These are phyloP conservation scores for Chrysolina oricalcia DNA, from an alignment of 2,888 invertebrate genomes.

Conservation along the genomic window DNA sequence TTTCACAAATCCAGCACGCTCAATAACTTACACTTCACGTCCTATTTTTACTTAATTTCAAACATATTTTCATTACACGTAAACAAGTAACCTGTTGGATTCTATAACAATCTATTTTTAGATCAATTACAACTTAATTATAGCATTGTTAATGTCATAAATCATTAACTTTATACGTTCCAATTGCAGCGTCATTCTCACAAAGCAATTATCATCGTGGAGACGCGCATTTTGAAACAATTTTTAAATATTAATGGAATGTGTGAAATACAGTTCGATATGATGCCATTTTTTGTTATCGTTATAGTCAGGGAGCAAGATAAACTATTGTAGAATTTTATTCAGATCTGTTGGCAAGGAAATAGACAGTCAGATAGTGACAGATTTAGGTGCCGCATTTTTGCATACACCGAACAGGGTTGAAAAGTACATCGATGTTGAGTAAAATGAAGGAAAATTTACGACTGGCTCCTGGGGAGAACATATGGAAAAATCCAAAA, in stretches of 20 bases:
- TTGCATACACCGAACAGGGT: too few relatives aligned
- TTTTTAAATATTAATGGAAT: not conserved
- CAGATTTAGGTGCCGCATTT: too few relatives aligned
- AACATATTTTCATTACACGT: slow-evolving; percentile 10
- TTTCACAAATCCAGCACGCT: too few relatives aligned
- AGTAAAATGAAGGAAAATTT: too few relatives aligned
- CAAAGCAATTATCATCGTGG: not conserved
- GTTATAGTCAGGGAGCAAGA: not conserved
- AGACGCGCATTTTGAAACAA: slow-evolving; percentile 5
- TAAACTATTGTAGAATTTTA: not conserved
- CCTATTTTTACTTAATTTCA: slow-evolving; percentile 6
- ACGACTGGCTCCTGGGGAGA: too few relatives aligned
- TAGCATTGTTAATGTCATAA: slow-evolving; percentile 13
- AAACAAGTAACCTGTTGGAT: slow-evolving; percentile 21
- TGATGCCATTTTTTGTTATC: not conserved
- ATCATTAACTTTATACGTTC: slow-evolving; percentile 5
- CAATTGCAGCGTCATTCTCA: not conserved
- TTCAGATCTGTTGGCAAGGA: too few relatives aligned
- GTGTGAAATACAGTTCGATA: slow-evolving; percentile 1
- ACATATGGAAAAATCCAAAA: too few relatives aligned
- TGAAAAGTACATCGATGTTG: too few relatives aligned
- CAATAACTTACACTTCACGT: not conserved
- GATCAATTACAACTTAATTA: not conserved
- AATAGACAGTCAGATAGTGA: too few relatives aligned
- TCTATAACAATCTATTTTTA: slow-evolving; percentile 14